Percentiles rank a stretch among this genome's conserved stretches.
Evolutionary conservation across 1,140 invertebrate species (phyloP).

Genomic region (Drosophila prosaltans): DNA sequence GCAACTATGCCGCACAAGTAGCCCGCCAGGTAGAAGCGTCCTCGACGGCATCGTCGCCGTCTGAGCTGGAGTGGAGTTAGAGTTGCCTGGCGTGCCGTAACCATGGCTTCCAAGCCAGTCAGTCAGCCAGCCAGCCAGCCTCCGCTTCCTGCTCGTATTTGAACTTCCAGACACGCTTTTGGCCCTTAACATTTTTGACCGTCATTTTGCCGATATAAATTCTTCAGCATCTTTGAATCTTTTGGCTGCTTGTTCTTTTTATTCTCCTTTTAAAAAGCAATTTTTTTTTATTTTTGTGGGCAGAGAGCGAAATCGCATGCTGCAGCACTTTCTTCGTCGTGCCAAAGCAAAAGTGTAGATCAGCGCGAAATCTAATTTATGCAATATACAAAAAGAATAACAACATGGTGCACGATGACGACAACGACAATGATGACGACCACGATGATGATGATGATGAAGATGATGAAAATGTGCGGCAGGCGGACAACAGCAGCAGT

Average conservation of each 20-base stretch:
- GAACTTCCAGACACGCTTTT: slow-evolving; percentile 82
- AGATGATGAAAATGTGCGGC: slow-evolving; percentile 56
- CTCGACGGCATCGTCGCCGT: slow-evolving; percentile 10
- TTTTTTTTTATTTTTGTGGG: slow-evolving; percentile 24
- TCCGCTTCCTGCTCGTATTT: slow-evolving; percentile 64
- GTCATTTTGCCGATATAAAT: slow-evolving; percentile 80
- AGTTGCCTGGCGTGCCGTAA: slow-evolving; percentile 44
- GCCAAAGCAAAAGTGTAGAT: slow-evolving; percentile 75
- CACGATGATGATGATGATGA: slow-evolving; percentile 40
- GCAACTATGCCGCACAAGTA: slow-evolving; percentile 77
- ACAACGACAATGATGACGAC: slow-evolving; percentile 49
- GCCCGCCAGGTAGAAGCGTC: slow-evolving; percentile 51
- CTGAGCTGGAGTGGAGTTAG: slow-evolving; percentile 28
- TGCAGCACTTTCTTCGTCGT: slow-evolving; percentile 69
- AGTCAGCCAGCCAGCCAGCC: slow-evolving; percentile 19
- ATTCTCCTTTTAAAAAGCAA: too few relatives aligned
- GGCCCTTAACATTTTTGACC: slow-evolving; percentile 82
- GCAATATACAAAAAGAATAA: slow-evolving; percentile 63
- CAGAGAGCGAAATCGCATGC: slow-evolving; percentile 55
- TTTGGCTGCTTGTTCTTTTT: slow-evolving; percentile 22
- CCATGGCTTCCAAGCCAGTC: not conserved
- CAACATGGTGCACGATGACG: slow-evolving; percentile 77
- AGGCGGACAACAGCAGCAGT: slow-evolving; percentile 57
- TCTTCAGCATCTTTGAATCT: slow-evolving; percentile 50
- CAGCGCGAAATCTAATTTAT: slow-evolving; percentile 80